Evolutionary conservation across 1,140 invertebrate genomes (phyloP), one percentile per base, ranked within the genome.

Genomic region (Stenopsyche tienmushanensis): DNA sequence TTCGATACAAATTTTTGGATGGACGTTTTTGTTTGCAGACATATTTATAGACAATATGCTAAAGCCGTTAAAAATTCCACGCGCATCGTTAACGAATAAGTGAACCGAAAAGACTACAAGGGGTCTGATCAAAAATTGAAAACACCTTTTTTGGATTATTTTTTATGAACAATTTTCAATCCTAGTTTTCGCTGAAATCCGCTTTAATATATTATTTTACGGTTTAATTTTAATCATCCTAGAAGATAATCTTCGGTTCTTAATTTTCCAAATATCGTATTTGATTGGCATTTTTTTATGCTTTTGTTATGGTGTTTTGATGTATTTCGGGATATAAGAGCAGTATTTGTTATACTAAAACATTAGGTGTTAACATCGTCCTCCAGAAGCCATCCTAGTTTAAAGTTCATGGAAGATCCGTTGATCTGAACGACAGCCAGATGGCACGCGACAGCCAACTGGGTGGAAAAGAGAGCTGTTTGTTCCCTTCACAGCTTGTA

Each of bases 31-130:
- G n/a, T n/a, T n/a, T n/a, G n/a, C n/a, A n/a, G n/a, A n/a, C n/a
- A n/a, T n/a, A n/a, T n/a, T n/a, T n/a, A n/a, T n/a, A 20, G 54
- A 54, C 66, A 67, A 67, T 67, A 64, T 67, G 66, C 59, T 64
- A 67, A 67, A 64, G 59, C 66, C 66, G 66, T 67, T 67, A 64
- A n/a, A 8, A 23, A 20, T 20, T 7, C 52, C 52, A 41, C 39
- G 13, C 52, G 13, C 55, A 29, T 18, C 63, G 25, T 52, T 66
- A 39, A 49, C 45, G 62, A 60, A 62, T 45, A 60, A 55, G 41
- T 47, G 47, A 60, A 68, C 54, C 66, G 66, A 42, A 26, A 68
- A 68, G 49, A 47, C n/a, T n/a, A n/a, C n/a, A n/a, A n/a, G n/a
- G n/a, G n/a, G n/a, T n/a, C n/a, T n/a, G n/a, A n/a, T n/a, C n/a